Conservation (phyloP, 2,113 vertebrate species). For the Pampusana beccarii region DNA sequence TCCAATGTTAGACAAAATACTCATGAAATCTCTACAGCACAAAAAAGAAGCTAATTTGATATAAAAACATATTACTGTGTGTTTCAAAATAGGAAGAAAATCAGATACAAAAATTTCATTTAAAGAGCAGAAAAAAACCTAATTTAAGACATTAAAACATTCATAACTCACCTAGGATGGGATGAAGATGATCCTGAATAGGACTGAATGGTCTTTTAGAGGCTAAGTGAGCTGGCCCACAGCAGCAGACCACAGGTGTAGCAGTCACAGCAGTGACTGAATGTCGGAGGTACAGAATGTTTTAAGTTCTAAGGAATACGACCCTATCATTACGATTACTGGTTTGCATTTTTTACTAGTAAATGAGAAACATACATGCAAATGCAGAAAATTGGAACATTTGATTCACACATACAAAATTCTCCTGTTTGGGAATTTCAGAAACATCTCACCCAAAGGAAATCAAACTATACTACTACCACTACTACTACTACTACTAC, state of each 20-base stretch:
- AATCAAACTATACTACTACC: neutral
- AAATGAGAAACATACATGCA: neutral
- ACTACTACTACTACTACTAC: too few relatives aligned
- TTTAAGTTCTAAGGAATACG: neutral
- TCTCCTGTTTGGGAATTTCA: neutral
- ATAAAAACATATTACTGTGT: neutral
- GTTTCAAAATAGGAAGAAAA: neutral
- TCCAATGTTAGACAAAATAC: neutral
- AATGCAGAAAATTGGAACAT: neutral
- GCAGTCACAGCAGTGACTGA: neutral
- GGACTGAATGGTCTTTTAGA: neutral
- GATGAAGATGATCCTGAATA: neutral
- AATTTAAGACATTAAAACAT: neutral
- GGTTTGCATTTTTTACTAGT: neutral
- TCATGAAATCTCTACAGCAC: neutral
- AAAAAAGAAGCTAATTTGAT: neutral
- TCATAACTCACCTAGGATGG: neutral
- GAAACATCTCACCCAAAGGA: neutral
- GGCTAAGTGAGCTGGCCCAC: neutral
- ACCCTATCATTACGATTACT: neutral
- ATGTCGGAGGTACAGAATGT: neutral
- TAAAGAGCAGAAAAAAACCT: accelerated
- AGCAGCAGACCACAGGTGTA: neutral
- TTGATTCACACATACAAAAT: neutral
- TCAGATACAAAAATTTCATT: neutral